phyloP scores from a whole-genome alignment of 2,888 invertebrate genomes.

The Graphium colonna region DNA sequence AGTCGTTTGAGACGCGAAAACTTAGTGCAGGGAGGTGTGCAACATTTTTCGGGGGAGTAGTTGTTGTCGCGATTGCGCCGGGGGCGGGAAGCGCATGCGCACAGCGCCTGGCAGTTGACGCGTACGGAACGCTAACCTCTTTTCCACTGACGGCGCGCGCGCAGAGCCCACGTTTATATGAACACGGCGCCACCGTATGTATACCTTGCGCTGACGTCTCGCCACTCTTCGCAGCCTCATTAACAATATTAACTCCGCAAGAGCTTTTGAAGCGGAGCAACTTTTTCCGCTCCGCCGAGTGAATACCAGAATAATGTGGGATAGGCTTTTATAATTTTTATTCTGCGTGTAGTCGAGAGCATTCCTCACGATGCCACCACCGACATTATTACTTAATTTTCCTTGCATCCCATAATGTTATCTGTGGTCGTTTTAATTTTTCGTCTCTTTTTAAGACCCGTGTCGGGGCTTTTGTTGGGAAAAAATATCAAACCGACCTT shows the following conservation, averaged over 20 bases:
- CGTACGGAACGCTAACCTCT: slow-evolving; percentile 56
- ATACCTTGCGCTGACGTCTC: slow-evolving; percentile 27
- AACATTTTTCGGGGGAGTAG: slow-evolving; percentile 46
- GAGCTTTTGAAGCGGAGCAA: slow-evolving; percentile 29
- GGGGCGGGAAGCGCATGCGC: slow-evolving; percentile 53
- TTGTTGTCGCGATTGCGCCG: slow-evolving; percentile 43
- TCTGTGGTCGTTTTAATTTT: not conserved
- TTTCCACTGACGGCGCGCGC: slow-evolving; percentile 65
- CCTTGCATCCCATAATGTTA: not conserved
- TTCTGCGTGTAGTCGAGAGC: slow-evolving; percentile 4
- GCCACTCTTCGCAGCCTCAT: slow-evolving; percentile 33
- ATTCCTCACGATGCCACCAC: slow-evolving; percentile 3
- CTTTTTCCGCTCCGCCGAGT: slow-evolving; percentile 25
- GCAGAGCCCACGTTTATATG: slow-evolving; percentile 42
- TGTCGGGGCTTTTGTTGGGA: not conserved
- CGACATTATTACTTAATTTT: slow-evolving; percentile 7
- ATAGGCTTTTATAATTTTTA: slow-evolving; percentile 11
- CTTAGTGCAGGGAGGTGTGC: slow-evolving; percentile 43
- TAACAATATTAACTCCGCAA: slow-evolving; percentile 29
- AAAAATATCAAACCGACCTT: not conserved
- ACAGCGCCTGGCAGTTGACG: slow-evolving; percentile 51
- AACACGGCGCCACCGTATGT: slow-evolving; percentile 31
- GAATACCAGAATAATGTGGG: slow-evolving; percentile 7
- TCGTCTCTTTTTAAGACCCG: not conserved
- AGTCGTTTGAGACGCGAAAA: slow-evolving; percentile 35